Conservation (phyloP, 1,140 invertebrate genomes). For the Dolichoris vasculosae region DNA sequence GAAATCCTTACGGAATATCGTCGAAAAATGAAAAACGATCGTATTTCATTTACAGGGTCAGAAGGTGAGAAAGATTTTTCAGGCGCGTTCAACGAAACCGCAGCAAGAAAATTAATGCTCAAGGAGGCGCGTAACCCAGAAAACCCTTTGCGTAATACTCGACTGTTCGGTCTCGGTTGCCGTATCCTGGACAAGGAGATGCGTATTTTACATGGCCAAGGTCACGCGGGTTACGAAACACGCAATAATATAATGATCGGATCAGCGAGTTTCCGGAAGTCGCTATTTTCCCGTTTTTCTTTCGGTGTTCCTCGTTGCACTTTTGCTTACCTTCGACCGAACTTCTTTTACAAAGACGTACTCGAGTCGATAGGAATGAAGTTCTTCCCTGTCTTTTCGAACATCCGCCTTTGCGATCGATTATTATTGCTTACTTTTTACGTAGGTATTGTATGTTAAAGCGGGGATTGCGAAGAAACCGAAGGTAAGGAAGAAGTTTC, state of each 20-base stretch:
- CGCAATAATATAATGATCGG: neutral
- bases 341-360: too few species aligned
- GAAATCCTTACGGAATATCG: neutral
- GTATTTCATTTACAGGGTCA: neutral
- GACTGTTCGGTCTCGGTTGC: neutral
- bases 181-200: neutral
- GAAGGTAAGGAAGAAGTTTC: neutral
- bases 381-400: too few species aligned
- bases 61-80: neutral
- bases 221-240: constrained; percentile 12
- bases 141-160: neutral
- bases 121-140: neutral
- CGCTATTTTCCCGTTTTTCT: neutral
- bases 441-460: too few species aligned
- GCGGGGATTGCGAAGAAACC: neutral
- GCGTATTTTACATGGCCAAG: constrained; percentile 17
- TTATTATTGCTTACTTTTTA: too few species aligned
- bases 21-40: neutral
- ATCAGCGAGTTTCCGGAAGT: neutral
- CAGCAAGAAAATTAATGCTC: neutral
- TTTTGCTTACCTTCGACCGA: too few species aligned
- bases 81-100: neutral
- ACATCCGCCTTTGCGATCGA: too few species aligned
- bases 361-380: too few species aligned
- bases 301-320: too few species aligned